These are phyloP conservation scores for Ceryle rudis DNA, from an alignment of 2,797 vertebrate genomes.

Conservation along the genomic window DNA sequence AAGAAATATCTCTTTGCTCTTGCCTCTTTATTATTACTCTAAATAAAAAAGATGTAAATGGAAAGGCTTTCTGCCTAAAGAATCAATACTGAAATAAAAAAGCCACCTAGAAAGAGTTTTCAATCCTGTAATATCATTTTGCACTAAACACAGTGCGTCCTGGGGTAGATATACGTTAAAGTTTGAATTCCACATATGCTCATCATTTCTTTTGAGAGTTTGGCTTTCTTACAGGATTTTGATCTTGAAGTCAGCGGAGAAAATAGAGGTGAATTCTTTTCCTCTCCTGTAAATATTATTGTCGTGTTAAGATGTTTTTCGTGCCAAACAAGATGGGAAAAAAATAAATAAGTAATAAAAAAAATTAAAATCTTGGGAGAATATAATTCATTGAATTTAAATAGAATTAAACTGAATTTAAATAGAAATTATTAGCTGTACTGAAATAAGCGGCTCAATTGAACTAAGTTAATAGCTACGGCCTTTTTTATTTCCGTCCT, in stretches of 20 bases:
- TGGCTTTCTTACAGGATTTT: background rate
- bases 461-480: background rate
- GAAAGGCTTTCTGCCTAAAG: background rate
- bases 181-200: background rate
- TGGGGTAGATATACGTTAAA: background rate
- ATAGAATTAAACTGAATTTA: background rate
- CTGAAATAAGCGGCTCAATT: background rate
- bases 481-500: background rate
- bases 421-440: background rate
- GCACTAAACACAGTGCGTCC: background rate
- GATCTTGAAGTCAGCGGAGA: background rate
- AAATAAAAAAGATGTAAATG: slow-evolving; percentile 21
- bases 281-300: background rate
- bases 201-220: background rate
- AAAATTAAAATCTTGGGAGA: background rate
- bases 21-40: background rate
- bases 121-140: slow-evolving; percentile 1
- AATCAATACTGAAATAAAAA: slow-evolving; percentile 53
- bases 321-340: background rate
- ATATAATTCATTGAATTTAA: background rate
- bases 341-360: too few species aligned
- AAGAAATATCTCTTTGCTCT: background rate
- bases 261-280: background rate
- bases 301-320: background rate
- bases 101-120: slow-evolving; percentile 20